Evolutionary conservation across 2,888 invertebrate species (phyloP).

Genomic region (Mythimna loreyi): DNA sequence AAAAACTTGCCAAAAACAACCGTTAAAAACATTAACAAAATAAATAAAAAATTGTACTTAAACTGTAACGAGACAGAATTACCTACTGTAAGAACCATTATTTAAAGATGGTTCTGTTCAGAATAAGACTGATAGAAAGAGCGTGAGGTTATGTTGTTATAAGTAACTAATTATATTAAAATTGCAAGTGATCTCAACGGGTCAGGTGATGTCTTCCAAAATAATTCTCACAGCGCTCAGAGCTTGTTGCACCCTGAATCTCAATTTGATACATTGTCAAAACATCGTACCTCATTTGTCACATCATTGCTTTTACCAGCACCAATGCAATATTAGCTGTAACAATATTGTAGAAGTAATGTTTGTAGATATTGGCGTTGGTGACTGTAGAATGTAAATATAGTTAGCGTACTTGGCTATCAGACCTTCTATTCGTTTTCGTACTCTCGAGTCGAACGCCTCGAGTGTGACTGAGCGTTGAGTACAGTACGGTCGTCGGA

Average conservation of each 20-base stretch:
- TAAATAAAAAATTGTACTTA: no score
- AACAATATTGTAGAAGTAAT: conserved; percentile 1
- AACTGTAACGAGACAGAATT: conserved; percentile 14
- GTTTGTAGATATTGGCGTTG: conserved; percentile 9
- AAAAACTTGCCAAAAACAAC: no score
- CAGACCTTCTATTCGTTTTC: no score
- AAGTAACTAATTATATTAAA: conserved; percentile 53
- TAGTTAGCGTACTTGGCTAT: conserved; percentile 1
- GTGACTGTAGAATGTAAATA: conserved; percentile 23
- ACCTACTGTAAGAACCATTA: conserved; percentile 37
- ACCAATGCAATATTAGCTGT: conserved; percentile 8
- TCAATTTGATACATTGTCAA: background rate
- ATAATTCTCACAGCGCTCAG: conserved; percentile 27
- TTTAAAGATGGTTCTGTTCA: conserved; percentile 62
- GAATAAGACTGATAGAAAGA: conserved; percentile 75
- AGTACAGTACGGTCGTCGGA: no score
- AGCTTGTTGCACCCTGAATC: conserved; percentile 2
- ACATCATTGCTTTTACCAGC: conserved; percentile 6
- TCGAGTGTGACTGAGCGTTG: no score
- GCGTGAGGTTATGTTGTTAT: conserved; percentile 53
- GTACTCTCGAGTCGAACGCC: no score
- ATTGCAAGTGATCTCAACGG: conserved; percentile 61
- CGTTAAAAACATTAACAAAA: background rate
- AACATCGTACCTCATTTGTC: conserved; percentile 1
- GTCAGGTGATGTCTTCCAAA: conserved; percentile 76